Percentiles rank a stretch among this genome's conserved stretches.
Evolutionary conservation across 2,888 invertebrate species (phyloP).

Genomic region (Cheilosia grossa): DNA sequence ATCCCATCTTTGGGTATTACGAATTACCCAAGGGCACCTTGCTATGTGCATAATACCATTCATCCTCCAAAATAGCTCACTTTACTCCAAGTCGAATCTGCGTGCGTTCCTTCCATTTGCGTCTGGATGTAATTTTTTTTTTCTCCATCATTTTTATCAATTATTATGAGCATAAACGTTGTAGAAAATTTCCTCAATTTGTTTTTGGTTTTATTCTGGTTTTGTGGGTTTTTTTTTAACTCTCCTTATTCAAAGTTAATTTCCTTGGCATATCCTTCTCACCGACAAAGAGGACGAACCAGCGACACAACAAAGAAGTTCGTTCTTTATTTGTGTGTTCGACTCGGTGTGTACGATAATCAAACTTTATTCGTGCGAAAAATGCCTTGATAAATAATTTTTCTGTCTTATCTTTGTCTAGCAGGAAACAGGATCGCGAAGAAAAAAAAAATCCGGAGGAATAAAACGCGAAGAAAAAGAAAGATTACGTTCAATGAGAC

Average conservation of each 20-base stretch:
- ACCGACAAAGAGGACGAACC: slow-evolving; percentile 10
- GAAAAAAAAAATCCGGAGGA: slow-evolving; percentile 18
- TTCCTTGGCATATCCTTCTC: slow-evolving; percentile 40
- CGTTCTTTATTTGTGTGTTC: slow-evolving; percentile 55
- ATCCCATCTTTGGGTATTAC: slow-evolving; percentile 38
- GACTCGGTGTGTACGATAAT: slow-evolving; percentile 54
- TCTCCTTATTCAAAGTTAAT: slow-evolving; percentile 54
- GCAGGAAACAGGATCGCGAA: slow-evolving; percentile 24
- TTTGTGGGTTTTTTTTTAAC: slow-evolving; percentile 40
- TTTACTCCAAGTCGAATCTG: background rate
- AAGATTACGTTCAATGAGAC: slow-evolving; percentile 30
- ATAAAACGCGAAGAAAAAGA: slow-evolving; percentile 44
- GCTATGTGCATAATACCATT: slow-evolving; percentile 42
- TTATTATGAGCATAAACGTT: slow-evolving; percentile 70
- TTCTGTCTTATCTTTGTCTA: slow-evolving; percentile 68
- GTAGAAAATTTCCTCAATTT: slow-evolving; percentile 63
- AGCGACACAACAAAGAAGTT: slow-evolving; percentile 53
- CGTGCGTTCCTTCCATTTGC: slow-evolving; percentile 16
- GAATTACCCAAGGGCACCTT: slow-evolving; percentile 26
- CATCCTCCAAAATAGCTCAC: slow-evolving; percentile 27
- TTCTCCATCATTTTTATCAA: slow-evolving; percentile 60
- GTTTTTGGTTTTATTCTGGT: slow-evolving; percentile 54
- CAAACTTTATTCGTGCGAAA: slow-evolving; percentile 74
- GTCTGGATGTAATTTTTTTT: slow-evolving; percentile 40
- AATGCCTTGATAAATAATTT: slow-evolving; percentile 69